A percentile compares a stretch with the other conserved stretches of the same genome.
Evolutionary conservation across 2,113 vertebrate genomes (phyloP).

Genomic region (Solea solea): DNA sequence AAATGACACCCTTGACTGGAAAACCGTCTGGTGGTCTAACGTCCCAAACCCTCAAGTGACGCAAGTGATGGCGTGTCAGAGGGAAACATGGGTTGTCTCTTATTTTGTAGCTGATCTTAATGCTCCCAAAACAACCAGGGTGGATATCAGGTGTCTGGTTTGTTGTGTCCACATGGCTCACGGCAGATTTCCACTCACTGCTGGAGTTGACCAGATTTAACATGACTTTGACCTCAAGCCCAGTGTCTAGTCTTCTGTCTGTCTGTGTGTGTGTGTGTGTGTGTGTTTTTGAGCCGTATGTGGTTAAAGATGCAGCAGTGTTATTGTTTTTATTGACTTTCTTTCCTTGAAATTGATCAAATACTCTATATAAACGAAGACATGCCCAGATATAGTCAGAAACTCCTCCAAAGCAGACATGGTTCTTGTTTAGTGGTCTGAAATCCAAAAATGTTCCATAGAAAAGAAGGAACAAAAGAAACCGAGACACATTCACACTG

Average conservation of each 20-base stretch:
- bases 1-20: conserved; percentile 48
- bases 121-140: neutral
- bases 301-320: too few species aligned
- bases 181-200: conserved; percentile 23
- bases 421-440: neutral
- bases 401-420: too few species aligned
- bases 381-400: too few species aligned
- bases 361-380: too few species aligned
- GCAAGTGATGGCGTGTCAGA: conserved; percentile 1
- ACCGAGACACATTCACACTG: neutral
- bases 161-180: neutral
- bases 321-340: too few species aligned
- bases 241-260: conserved; percentile 5
- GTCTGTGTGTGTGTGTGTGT: too few species aligned
- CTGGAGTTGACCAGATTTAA: conserved; percentile 24
- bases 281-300: too few species aligned
- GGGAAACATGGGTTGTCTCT: neutral
- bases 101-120: neutral
- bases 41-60: conserved; percentile 25
- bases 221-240: conserved; percentile 8
- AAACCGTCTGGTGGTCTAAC: conserved; percentile 31
- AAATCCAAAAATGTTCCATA: neutral
- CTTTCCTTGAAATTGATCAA: too few species aligned
- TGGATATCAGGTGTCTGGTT: conserved; percentile 37
- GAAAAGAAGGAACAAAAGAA: too few species aligned